Evolutionary conservation across 2,888 invertebrate genomes (phyloP), one percentile per base, ranked within the genome.

Genomic region (Cerastoderma edule): DNA sequence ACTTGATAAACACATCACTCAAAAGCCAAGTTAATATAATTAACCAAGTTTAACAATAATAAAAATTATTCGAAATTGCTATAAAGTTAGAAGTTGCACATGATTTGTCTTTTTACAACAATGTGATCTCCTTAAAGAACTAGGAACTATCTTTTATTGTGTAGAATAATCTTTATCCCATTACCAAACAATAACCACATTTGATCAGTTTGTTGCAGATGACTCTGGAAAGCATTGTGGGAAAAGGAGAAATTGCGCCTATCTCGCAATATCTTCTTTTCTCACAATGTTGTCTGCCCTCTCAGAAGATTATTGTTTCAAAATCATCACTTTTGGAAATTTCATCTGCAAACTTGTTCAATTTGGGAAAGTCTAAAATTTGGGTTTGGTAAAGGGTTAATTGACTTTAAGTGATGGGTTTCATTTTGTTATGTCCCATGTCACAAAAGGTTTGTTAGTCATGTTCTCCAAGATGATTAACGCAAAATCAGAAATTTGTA

Each of bases 241-340:
- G 27, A 54, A 54, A 54, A 54, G 24, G 28, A 54, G 54, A 54
- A 54, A 54, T 22, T 54, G 28, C 54, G 24, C 6, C 4, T 54
- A 13, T 10, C 28, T 3, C 24, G 54, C 54, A 27, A 27, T 54
- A 28, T 27, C 54, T 54, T 22, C 54, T 27, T 54, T 54, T 50
- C 10, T 50, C 8, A 50, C 8, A 50, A 5, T 50, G 50, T 50
- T 50, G n/a, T n/a, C n/a, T n/a, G n/a, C n/a, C n/a, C n/a, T n/a
- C n/a, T n/a, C n/a, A n/a, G n/a, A n/a, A n/a, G n/a, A n/a, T n/a
- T n/a, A n/a, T n/a, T n/a, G n/a, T n/a, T 50, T 50, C 50, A 50
- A 50, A 50, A 50, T 6, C 50, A 13, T 50, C n/a, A n/a, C n/a
- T 50, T 50, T 13, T 39, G 39, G 8, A 16, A 16, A 16, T 39